Conservation (phyloP, 2,888 invertebrate genomes). For the Phyllotreta striolata region DNA sequence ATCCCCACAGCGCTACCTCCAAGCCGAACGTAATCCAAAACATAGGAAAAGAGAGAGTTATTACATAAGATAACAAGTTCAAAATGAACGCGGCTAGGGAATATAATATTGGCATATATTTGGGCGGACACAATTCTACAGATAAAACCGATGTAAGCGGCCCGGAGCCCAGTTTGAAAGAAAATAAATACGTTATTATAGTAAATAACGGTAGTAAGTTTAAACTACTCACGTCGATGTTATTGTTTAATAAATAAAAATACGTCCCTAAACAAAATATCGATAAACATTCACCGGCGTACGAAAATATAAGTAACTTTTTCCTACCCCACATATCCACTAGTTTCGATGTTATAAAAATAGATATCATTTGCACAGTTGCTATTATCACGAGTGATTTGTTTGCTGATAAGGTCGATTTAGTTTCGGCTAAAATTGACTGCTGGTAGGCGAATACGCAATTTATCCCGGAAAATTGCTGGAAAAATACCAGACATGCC, state of each 20-base stretch:
- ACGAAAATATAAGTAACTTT: constrained; percentile 73
- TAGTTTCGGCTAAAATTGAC: constrained; percentile 67
- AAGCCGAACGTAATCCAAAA: constrained; percentile 15
- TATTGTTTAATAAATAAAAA: constrained; percentile 39
- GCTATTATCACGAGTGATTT: constrained; percentile 79
- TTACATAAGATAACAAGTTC: constrained; percentile 39
- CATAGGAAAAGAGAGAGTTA: constrained; percentile 38
- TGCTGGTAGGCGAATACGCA: constrained; percentile 80
- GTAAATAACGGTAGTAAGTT: constrained; percentile 76
- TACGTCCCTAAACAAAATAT: constrained; percentile 44
- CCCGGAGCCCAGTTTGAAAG: constrained; percentile 75
- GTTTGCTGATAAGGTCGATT: constrained; percentile 62
- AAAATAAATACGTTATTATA: constrained; percentile 74
- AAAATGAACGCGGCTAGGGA: constrained; percentile 26
- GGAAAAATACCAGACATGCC: constrained; percentile 51
- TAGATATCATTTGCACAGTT: constrained; percentile 75
- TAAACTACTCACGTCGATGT: constrained; percentile 53
- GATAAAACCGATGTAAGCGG: constrained; percentile 83
- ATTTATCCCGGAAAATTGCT: constrained; percentile 70
- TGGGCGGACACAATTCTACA: constrained; percentile 81
- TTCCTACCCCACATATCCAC: constrained; percentile 80
- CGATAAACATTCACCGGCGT: constrained; percentile 70
- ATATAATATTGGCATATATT: constrained; percentile 74
- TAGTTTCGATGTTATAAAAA: constrained; percentile 72
- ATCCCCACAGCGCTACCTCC: constrained; percentile 10